phyloP scores from a whole-genome alignment of 2,113 vertebrate genomes.

The Callocephalon fimbriatum region DNA sequence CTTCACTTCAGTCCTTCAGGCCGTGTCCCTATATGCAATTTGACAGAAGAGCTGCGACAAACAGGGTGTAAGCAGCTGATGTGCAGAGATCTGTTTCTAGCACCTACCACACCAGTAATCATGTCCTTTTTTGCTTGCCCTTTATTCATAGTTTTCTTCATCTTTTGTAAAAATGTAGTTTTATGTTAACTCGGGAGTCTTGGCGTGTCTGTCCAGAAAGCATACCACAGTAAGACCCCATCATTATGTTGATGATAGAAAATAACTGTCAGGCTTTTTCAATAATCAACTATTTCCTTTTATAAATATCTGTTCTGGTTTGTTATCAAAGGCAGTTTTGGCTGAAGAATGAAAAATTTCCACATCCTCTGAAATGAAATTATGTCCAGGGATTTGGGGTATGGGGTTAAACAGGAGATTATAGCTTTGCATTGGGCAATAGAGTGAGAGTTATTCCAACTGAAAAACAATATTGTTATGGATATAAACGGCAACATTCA shows the following conservation, averaged over 20 bases:
- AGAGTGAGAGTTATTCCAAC: not conserved
- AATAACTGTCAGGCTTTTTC: constrained; percentile 18
- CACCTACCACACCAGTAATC: not conserved
- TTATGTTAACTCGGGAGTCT: not conserved
- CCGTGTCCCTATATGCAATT: not conserved
- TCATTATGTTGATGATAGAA: constrained; percentile 46
- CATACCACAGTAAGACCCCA: constrained; percentile 27
- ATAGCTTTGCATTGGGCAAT: not conserved
- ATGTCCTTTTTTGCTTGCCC: not conserved
- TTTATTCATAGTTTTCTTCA: not conserved
- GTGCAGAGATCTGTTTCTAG: not conserved
- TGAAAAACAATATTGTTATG: not conserved
- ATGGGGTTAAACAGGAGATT: not conserved
- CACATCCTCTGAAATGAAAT: not conserved
- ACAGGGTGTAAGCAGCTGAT: not conserved
- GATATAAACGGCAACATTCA: not conserved
- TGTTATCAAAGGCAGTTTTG: constrained; percentile 21
- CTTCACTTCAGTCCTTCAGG: not conserved
- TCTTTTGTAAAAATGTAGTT: not conserved
- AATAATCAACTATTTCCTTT: constrained; percentile 19
- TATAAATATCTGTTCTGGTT: constrained; percentile 36
- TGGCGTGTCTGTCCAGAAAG: not conserved
- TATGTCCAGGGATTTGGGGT: not conserved
- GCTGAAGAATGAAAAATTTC: not conserved
- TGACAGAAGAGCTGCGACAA: not conserved